Conservation (phyloP, 64 coral and sea anemone genomes). For the Dendrophyllia cribrosa region DNA sequence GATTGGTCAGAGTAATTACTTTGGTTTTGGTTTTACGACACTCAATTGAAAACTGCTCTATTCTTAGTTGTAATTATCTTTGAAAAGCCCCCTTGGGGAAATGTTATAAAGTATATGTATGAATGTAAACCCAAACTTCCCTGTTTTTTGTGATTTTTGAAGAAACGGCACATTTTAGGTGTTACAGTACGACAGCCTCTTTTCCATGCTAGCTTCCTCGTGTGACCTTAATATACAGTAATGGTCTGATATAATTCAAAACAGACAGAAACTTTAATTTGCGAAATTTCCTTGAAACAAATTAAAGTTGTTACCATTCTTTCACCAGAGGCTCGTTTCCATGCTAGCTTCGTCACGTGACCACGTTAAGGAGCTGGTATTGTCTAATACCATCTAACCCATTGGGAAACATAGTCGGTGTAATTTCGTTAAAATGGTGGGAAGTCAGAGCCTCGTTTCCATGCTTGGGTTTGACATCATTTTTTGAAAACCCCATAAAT, state of each 20-base stretch:
- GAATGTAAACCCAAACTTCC: too few species aligned
- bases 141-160: neutral
- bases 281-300: neutral
- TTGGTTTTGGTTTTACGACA: too few species aligned
- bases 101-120: too few species aligned
- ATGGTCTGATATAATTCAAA: neutral
- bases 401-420: slow-evolving; percentile 5
- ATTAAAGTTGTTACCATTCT: neutral
- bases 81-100: too few species aligned
- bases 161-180: too few species aligned
- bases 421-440: slow-evolving; percentile 17
- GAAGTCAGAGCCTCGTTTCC: slow-evolving; percentile 53
- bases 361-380: neutral
- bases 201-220: neutral
- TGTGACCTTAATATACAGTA: neutral
- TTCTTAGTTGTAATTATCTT: too few species aligned
- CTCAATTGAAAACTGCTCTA: too few species aligned
- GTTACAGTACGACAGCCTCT: neutral
- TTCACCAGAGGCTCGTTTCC: slow-evolving; percentile 11
- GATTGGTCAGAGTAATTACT: too few species aligned
- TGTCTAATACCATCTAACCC: slow-evolving; percentile 10
- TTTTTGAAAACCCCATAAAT: slow-evolving; percentile 33
- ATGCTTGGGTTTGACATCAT: slow-evolving; percentile 15
- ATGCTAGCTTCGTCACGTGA: slow-evolving; percentile 38
- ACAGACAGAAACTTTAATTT: neutral